Conservation (phyloP, 2,797 vertebrate genomes). For the Phyllotis vaccarum region DNA sequence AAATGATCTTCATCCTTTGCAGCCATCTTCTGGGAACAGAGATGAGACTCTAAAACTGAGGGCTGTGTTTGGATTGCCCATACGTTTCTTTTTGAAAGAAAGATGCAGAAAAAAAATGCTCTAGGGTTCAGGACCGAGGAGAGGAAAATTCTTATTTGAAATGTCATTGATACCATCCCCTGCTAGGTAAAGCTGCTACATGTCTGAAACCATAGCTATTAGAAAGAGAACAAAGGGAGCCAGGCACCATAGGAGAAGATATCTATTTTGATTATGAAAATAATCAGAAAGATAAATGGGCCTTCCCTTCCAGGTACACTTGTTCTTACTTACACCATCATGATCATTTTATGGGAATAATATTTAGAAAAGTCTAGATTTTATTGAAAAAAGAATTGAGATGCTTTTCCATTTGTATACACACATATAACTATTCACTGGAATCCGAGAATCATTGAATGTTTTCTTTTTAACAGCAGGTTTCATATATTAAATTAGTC, state of each 20-base stretch:
- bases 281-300: constrained; percentile 80
- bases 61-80: neutral
- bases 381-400: constrained; percentile 66
- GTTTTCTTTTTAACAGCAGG: neutral
- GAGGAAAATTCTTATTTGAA: constrained; percentile 57
- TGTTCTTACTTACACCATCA: constrained; percentile 69
- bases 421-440: constrained; percentile 71
- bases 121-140: neutral
- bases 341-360: constrained; percentile 76
- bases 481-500: constrained; percentile 41
- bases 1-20: constrained; percentile 72
- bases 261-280: constrained; percentile 69
- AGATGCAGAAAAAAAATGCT: constrained; percentile 57
- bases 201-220: constrained; percentile 53
- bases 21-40: constrained; percentile 68
- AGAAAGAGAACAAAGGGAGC: constrained; percentile 49
- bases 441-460: constrained; percentile 38
- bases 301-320: constrained; percentile 79
- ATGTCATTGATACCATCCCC: constrained; percentile 39
- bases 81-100: constrained; percentile 62
- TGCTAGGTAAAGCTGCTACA: neutral
- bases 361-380: constrained; percentile 69
- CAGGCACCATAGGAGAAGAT: constrained; percentile 6
- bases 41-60: constrained; percentile 6
- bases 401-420: constrained; percentile 53